phyloP scores from a whole-genome alignment of 2,888 invertebrate genomes.

The Metellina segmentata region DNA sequence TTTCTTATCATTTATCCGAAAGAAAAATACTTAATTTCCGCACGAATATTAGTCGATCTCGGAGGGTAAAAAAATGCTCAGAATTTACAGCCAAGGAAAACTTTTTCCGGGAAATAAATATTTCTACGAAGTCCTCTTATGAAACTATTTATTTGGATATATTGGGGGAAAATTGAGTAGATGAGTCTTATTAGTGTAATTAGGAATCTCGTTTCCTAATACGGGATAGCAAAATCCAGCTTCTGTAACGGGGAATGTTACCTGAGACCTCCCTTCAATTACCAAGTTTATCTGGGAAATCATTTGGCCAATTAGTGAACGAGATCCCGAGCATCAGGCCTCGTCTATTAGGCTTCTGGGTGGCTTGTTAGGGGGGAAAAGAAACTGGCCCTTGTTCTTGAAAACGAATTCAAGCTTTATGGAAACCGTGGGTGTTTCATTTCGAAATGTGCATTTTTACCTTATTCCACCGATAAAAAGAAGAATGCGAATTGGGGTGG shows the following conservation, averaged over 20 bases:
- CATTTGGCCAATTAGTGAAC: constrained; percentile 28
- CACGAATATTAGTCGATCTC: not conserved
- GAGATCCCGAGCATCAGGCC: not conserved
- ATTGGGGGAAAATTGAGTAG: too few species aligned
- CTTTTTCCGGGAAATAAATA: not conserved
- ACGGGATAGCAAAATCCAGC: not conserved
- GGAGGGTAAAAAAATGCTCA: not conserved
- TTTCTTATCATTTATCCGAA: not conserved
- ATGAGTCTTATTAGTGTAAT: constrained; percentile 36
- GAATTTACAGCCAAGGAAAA: not conserved
- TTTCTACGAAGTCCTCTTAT: not conserved
- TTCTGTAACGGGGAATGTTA: constrained; percentile 5
- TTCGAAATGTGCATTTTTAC: too few species aligned
- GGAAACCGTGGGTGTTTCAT: too few species aligned
- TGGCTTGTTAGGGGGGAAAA: not conserved
- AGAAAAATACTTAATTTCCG: not conserved
- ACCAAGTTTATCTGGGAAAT: constrained; percentile 12
- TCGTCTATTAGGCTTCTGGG: not conserved
- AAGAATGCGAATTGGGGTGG: too few species aligned
- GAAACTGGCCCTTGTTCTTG: too few species aligned
- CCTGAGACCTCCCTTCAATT: not conserved
- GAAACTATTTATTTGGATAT: not conserved
- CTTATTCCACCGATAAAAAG: too few species aligned
- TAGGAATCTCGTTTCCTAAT: constrained; percentile 1
- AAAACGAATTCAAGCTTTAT: too few species aligned